A percentile compares a stretch with the other conserved stretches of the same genome.
phyloP scores from a whole-genome alignment of 2,113 vertebrate species.

The Herpetotheres cachinnans region DNA sequence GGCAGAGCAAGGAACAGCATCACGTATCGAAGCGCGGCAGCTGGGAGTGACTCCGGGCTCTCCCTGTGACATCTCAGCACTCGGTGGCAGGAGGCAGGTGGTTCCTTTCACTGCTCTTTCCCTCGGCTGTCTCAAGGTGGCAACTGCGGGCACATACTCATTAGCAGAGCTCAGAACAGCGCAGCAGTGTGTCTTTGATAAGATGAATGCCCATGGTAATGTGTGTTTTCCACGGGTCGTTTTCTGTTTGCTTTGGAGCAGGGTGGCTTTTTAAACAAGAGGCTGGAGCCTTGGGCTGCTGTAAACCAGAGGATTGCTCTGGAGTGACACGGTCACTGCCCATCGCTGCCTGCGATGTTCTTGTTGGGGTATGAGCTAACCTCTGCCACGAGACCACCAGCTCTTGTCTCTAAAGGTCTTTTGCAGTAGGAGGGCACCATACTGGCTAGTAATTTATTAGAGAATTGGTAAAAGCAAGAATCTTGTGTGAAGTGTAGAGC shows the following conservation, averaged over 20 bases:
- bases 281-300: background rate
- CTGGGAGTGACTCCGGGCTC: background rate
- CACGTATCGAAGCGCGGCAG: accelerated
- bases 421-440: background rate
- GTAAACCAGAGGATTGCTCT: background rate
- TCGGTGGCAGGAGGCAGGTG: background rate
- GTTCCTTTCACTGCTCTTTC: background rate
- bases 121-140: background rate
- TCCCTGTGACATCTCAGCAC: background rate
- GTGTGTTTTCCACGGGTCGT: accelerated
- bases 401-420: background rate
- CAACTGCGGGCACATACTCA: accelerated
- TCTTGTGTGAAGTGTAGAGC: background rate
- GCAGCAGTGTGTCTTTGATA: background rate
- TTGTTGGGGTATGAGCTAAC: background rate
- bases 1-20: background rate
- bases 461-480: background rate
- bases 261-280: background rate
- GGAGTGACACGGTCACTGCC: background rate
- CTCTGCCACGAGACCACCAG: background rate
- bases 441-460: background rate
- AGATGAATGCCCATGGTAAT: too few species aligned
- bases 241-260: background rate
- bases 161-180: background rate
- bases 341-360: background rate